Conservation (phyloP, 2,797 vertebrate species). For the Bryconaethiops microstoma region DNA sequence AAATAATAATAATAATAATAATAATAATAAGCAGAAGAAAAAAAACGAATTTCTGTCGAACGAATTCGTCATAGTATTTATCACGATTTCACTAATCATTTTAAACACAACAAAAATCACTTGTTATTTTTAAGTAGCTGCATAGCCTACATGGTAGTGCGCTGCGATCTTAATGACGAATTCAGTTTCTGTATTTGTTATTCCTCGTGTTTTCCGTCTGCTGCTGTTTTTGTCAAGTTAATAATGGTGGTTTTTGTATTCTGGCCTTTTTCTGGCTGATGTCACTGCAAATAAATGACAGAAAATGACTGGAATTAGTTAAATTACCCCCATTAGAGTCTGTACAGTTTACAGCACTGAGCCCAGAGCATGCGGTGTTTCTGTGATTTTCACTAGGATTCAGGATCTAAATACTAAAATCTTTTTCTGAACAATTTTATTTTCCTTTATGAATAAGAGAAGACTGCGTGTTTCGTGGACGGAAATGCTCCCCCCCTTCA, state of each 20-base stretch:
- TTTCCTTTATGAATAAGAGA: not conserved
- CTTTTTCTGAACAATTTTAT: not conserved
- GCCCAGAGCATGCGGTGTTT: not conserved
- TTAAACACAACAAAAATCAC: not conserved
- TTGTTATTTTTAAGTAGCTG: too few relatives aligned
- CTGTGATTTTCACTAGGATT: not conserved
- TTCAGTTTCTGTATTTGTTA: too few relatives aligned
- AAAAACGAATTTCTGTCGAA: too few relatives aligned
- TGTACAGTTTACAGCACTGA: not conserved
- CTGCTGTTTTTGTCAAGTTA: not conserved
- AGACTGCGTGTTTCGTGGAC: conserved; percentile 24
- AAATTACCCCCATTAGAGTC: conserved; percentile 37
- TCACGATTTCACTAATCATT: too few relatives aligned
- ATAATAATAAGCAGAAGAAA: not conserved
- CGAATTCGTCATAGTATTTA: too few relatives aligned
- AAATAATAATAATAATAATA: not conserved
- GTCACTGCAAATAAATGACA: not conserved
- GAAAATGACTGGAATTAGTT: conserved; percentile 14
- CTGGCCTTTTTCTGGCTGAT: not conserved
- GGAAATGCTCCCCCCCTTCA: not conserved
- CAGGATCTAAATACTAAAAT: not conserved
- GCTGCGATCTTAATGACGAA: too few relatives aligned
- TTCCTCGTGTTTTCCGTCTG: not conserved
- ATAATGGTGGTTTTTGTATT: not conserved
- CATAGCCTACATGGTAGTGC: too few relatives aligned